phyloP scores from a whole-genome alignment of 2,888 invertebrate genomes.

The Pandemis corylana region DNA sequence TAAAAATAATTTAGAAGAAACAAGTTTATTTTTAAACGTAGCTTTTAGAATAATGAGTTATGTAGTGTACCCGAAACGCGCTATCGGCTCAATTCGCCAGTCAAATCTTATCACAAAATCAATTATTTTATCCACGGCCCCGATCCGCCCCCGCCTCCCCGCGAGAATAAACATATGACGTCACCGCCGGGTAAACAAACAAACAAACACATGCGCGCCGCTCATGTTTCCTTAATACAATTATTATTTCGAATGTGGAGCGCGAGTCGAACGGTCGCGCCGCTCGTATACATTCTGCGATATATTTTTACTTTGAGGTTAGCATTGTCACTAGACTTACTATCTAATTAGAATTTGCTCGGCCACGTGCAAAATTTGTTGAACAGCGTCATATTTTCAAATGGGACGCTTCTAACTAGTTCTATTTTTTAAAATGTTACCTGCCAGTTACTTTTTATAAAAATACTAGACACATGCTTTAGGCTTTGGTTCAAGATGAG shows the following conservation, averaged over 20 bases:
- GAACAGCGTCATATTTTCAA: too few relatives aligned
- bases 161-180: slow-evolving; percentile 86
- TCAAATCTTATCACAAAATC: slow-evolving; percentile 32
- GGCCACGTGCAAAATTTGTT: too few relatives aligned
- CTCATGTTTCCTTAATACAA: slow-evolving; percentile 86
- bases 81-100: background rate
- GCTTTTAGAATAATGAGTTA: too few relatives aligned
- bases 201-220: slow-evolving; percentile 86
- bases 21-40: too few relatives aligned
- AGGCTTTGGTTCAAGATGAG: too few relatives aligned
- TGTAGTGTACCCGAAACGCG: background rate
- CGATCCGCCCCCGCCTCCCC: slow-evolving; percentile 61
- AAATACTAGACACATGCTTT: too few relatives aligned
- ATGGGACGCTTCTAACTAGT: background rate
- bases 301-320: slow-evolving; percentile 62
- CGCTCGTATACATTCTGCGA: slow-evolving; percentile 47
- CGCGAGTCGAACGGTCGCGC: slow-evolving; percentile 69
- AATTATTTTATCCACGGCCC: slow-evolving; percentile 38
- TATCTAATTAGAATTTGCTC: background rate
- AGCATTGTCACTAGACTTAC: slow-evolving; percentile 4
- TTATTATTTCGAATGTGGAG: slow-evolving; percentile 84
- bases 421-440: background rate
- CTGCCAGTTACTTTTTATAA: too few relatives aligned
- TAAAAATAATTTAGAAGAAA: too few relatives aligned
- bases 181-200: slow-evolving; percentile 85